phyloP scores from a whole-genome alignment of 2,888 invertebrate species.

The Pristionchus entomophagus region DNA sequence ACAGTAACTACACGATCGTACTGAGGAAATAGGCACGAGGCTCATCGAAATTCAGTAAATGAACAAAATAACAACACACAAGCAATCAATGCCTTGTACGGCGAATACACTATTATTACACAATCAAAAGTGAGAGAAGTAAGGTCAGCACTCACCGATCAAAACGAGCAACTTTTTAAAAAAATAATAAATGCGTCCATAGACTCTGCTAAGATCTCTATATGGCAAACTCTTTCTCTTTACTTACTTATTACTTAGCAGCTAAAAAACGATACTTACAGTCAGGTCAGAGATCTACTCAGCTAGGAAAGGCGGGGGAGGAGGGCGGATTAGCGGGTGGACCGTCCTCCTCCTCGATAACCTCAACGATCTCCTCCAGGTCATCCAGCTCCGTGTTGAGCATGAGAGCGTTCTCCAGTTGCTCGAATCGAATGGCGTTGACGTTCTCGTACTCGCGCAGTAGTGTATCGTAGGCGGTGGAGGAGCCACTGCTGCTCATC shows the following conservation, averaged over 20 bases:
- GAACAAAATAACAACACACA: not conserved
- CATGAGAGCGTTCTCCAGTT: not conserved
- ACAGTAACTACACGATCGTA: not conserved
- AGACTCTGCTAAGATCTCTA: not conserved
- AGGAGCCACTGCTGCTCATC: not conserved
- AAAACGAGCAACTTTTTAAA: not conserved
- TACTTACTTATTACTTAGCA: not conserved
- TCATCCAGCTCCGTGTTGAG: slow-evolving; percentile 1
- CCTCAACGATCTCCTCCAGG: not conserved
- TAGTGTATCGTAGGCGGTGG: not conserved
- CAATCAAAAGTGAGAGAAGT: not conserved
- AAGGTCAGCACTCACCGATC: not conserved
- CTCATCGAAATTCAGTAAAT: not conserved
- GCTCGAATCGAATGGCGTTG: not conserved
- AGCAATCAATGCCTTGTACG: not conserved
- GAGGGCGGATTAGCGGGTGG: not conserved
- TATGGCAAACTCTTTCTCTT: not conserved
- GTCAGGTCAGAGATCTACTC: too few species aligned
- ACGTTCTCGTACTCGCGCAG: not conserved
- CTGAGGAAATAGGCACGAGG: not conserved
- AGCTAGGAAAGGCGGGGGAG: not conserved
- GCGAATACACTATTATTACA: not conserved
- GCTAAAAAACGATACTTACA: too few species aligned
- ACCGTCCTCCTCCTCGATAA: not conserved
- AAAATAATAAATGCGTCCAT: not conserved